Evolutionary conservation across 2,113 vertebrate genomes (phyloP).

Genomic region (Pedetes capensis): DNA sequence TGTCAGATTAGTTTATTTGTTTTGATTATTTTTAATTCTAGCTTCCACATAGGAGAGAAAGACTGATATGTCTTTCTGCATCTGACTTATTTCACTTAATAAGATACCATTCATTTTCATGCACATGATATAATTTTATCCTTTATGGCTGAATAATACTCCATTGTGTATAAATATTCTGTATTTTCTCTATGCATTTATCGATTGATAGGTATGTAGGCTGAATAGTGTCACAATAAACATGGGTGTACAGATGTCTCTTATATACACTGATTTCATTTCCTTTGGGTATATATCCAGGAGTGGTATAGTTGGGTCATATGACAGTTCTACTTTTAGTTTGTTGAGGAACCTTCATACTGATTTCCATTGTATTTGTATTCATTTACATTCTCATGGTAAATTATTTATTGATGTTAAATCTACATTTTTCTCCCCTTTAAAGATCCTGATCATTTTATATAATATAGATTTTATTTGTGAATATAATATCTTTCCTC

Average conservation of each 20-base stretch:
- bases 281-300: neutral
- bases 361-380: neutral
- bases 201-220: neutral
- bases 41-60: neutral
- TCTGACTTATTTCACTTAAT: neutral
- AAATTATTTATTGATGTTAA: slow-evolving; percentile 51
- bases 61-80: neutral
- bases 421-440: neutral
- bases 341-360: neutral
- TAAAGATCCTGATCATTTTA: slow-evolving; percentile 16
- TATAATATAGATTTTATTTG: slow-evolving; percentile 11
- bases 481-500: slow-evolving; percentile 15
- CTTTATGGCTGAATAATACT: neutral
- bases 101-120: neutral
- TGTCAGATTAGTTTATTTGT: neutral
- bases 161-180: too few species aligned
- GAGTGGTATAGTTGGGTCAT: neutral
- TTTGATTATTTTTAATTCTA: too few species aligned
- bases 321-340: neutral
- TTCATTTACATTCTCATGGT: neutral
- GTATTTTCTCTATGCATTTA: neutral
- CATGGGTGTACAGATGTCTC: neutral
- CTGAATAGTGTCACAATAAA: neutral
- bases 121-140: neutral
- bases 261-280: neutral